Evolutionary conservation across 2,888 invertebrate genomes (phyloP), one percentile per base, ranked within the genome.

Genomic region (Dilophus febrilis): DNA sequence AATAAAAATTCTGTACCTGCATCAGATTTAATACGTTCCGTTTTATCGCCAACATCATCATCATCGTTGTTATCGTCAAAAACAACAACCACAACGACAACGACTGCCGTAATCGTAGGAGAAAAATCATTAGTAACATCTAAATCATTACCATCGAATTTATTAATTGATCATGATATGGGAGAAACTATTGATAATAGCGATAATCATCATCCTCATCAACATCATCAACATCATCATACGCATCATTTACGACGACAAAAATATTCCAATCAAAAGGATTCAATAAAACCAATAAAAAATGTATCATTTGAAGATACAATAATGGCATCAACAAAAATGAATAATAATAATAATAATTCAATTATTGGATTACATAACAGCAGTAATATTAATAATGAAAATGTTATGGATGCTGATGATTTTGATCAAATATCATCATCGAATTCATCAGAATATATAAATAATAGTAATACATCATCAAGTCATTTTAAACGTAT

Each of bases 281-380:
- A n/a, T n/a, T n/a, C n/a, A n/a, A n/a, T n/a, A n/a, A 43, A 44
- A 42, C 36, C 37, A 19, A 29, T 38, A 17, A 48, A 49, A 40
- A 49, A 46, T 44, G 47, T 49, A 5, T 46, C 47, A 12, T 46
- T 49, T 26, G 46, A 49, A 32, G 42, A 47, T 22, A 22, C 22
- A 22, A 6, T 8, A 22, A 22, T 22, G 4, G 22, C 5, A 4
- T 22, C 5, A 6, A 22, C 4, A 6, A 22, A 22, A 6, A 22
- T 6, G 4, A 22, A 22, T 29, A 43, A 43, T 26, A 38, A 38
- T 28, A 46, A 45, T 26, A 35, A 18, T 38, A 38, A 42, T 39
- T 32, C 16, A 16, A 34, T 16, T 14, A 37, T 14, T n/a, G n/a
- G n/a, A n/a, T n/a, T n/a, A n/a, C 28, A 26, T 35, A n/a, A 13